Base-by-base conservation (phyloP, 1,140 invertebrate genomes). In the Oppia nitens region DNA sequence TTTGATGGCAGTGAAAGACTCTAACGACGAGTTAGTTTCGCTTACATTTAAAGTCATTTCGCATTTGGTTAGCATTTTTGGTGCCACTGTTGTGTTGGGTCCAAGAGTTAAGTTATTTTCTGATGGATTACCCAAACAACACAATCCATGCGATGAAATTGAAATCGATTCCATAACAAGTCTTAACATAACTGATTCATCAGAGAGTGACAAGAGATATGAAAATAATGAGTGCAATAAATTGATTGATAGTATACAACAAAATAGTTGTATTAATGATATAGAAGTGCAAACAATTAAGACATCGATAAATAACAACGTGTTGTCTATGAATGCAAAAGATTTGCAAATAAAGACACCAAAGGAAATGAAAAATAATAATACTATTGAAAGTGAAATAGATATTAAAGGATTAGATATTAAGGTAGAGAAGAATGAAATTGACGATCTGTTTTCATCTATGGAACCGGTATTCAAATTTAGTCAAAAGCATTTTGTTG, bases 331-430 rank as follows among this genome's bases (percentile, higher is more conserved):
- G n/a, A 47, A 11, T 12, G 40, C n/a, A 11, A 47, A n/a, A n/a
- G 27, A 4, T 26, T 20, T 53, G 50, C 14, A 53, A 48, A 53
- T 17, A 17, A 2, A n/a, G 11, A 14, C 53, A 54, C 45, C 26
- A 24, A 26, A 45, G 17, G 14, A 51, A 47, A 23, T 12, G 11
- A 17, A 20, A 24, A 50, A 20, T 50, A 27, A 6, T 6, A 24
- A 27, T 21, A 27, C 23, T 11, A 54, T 17, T 2, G 29, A 25
- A 17, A 2, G 23, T 23, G 47, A 40, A 57, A 26, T 59, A 11
- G 57, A 59, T 24, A 59, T 59, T 47, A 52, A 59, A 23, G 50
- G 55, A 54, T 56, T 59, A 6, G 52, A 59, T 40, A 32, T 59
- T 28, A 59, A 59, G 12, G 20, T 40, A 11, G 3, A 54, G 12